Evolutionary conservation across 2,113 vertebrate genomes (phyloP).

Genomic region (Plectropomus leopardus): DNA sequence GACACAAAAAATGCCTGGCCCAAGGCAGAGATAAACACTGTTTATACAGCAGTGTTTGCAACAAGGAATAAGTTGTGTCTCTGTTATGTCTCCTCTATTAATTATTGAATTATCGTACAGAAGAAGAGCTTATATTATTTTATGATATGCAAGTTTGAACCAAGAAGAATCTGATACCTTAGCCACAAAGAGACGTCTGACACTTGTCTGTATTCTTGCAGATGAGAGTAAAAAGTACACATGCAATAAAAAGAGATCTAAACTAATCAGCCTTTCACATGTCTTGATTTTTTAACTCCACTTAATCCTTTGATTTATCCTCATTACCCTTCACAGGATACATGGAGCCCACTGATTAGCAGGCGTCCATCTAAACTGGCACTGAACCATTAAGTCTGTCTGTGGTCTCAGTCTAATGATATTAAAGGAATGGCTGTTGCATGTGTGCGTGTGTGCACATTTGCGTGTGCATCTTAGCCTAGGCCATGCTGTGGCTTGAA

Average conservation of each 20-base stretch:
- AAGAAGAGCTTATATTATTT: conserved; percentile 37
- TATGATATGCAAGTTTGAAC: conserved; percentile 27
- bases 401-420: conserved; percentile 55
- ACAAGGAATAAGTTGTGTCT: conserved; percentile 49
- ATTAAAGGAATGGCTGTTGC: conserved; percentile 51
- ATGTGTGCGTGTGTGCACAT: conserved; percentile 12
- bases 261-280: background rate
- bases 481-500: conserved; percentile 71
- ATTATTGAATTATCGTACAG: conserved; percentile 54
- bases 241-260: background rate
- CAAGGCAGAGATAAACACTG: conserved; percentile 57
- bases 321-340: conserved; percentile 39
- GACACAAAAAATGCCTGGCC: conserved; percentile 52
- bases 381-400: conserved; percentile 37
- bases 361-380: conserved; percentile 45
- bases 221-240: conserved; percentile 1
- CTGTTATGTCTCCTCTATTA: conserved; percentile 47
- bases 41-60: conserved; percentile 65
- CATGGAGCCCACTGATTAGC: conserved; percentile 44
- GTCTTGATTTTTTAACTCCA: conserved; percentile 25
- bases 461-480: conserved; percentile 21
- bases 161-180: conserved; percentile 22
- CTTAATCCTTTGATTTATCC: conserved; percentile 24
- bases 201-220: background rate
- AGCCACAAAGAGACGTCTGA: background rate